phyloP scores from a whole-genome alignment of 2,113 vertebrate genomes.

The Callipepla californica region DNA sequence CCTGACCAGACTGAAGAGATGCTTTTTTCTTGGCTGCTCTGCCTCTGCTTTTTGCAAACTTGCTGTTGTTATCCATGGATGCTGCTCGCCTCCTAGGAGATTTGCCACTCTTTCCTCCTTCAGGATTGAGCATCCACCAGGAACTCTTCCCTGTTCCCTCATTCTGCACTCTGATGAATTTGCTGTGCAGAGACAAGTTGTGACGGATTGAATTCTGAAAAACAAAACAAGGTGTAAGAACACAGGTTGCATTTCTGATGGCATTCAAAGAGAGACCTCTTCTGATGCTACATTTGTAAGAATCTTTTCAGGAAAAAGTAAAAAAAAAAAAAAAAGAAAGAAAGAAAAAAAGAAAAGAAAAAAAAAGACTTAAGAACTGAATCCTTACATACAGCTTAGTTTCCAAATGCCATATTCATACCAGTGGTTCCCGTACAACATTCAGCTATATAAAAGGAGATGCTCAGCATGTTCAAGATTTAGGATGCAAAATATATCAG shows the following conservation, averaged over 20 bases:
- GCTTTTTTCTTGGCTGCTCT: constrained; percentile 98
- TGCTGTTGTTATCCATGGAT: constrained; percentile 99
- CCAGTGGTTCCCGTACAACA: neutral
- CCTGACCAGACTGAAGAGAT: constrained; percentile 90
- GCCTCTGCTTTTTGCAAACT: constrained; percentile 95
- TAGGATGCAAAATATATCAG: neutral
- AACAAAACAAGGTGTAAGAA: constrained; percentile 61
- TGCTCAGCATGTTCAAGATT: neutral
- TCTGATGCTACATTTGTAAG: neutral
- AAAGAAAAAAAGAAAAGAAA: neutral
- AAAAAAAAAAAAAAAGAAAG: neutral
- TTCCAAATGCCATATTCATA: neutral
- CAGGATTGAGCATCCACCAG: constrained; percentile 99
- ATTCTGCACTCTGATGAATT: constrained; percentile 96
- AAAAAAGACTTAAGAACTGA: neutral
- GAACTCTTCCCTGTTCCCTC: constrained; percentile 99
- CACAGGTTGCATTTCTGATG: neutral
- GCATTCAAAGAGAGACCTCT: neutral
- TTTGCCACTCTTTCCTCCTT: constrained; percentile 97
- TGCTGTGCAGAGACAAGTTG: constrained; percentile 97
- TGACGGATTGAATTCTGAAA: constrained; percentile 98
- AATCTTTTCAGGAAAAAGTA: neutral
- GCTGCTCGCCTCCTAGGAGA: constrained; percentile 93
- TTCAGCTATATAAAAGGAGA: neutral
- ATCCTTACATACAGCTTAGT: neutral